Conservation (phyloP, 2,888 invertebrate genomes). For the Tetranychus truncatus region DNA sequence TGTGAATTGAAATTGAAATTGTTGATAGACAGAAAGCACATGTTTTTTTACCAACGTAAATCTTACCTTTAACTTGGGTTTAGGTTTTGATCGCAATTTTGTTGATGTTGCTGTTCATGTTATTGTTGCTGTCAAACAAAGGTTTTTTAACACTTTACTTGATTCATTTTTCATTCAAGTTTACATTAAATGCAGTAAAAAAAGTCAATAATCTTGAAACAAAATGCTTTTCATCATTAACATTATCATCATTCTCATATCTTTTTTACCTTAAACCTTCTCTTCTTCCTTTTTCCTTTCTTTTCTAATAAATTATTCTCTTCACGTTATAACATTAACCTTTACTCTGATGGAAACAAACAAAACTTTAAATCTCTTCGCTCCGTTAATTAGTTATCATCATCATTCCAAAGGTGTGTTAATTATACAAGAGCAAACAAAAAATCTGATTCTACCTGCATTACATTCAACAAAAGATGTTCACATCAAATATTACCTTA, state of each 20-base stretch:
- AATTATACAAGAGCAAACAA: neutral
- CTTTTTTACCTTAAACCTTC: neutral
- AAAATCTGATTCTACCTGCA: neutral
- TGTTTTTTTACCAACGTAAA: no score
- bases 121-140: no score
- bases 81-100: no score
- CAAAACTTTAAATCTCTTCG: neutral
- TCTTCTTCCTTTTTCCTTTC: neutral
- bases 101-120: no score
- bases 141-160: no score
- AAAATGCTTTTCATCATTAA: no score
- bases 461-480: neutral
- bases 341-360: neutral
- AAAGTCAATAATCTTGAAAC: no score
- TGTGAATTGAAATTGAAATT: no score
- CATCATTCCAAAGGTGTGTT: neutral
- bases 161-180: no score
- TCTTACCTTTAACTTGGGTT: no score
- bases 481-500: neutral
- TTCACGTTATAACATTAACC: constrained; percentile 1
- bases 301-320: neutral
- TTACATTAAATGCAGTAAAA: no score
- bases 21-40: no score
- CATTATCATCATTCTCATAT: neutral
- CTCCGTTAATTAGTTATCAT: neutral